Percentiles rank a stretch among this genome's conserved stretches.
Conservation (phyloP, 2,797 vertebrate species). For the Lepilemur septentrionalis region DNA sequence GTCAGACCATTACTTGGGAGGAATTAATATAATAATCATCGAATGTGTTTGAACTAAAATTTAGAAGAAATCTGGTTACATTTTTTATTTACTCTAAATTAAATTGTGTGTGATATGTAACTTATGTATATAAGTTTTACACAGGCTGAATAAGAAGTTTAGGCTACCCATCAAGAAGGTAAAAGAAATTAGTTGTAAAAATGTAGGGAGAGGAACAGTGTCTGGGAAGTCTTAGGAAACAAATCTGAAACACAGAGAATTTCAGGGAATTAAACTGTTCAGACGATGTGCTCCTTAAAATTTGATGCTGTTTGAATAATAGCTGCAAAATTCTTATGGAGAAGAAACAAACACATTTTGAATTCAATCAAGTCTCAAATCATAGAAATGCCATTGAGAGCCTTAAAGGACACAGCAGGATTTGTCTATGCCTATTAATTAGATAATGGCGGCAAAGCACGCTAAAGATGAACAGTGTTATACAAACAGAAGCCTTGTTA, state of each 20-base stretch:
- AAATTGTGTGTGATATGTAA: neutral
- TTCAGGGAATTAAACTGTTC: neutral
- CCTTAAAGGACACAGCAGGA: slow-evolving; percentile 35
- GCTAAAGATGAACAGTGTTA: neutral
- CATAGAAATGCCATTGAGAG: neutral
- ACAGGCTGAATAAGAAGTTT: neutral
- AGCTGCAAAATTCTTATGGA: neutral
- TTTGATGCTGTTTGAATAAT: slow-evolving; percentile 16
- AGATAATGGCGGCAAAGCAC: neutral
- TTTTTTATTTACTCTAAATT: neutral
- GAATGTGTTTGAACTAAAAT: neutral
- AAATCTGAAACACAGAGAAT: neutral
- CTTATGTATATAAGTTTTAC: neutral
- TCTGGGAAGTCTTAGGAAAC: neutral
- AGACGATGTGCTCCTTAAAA: neutral
- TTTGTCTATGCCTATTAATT: slow-evolving; percentile 14
- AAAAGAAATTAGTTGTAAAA: neutral
- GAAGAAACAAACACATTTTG: slow-evolving; percentile 11
- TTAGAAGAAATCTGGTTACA: neutral
- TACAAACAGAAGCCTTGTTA: neutral
- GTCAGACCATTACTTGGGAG: neutral
- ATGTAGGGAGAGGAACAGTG: neutral
- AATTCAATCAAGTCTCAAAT: slow-evolving; percentile 2
- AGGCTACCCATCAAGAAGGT: neutral
- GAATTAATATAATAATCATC: neutral